A percentile compares a stretch with the other conserved stretches of the same genome.
Conservation (phyloP, 2,888 invertebrate species). For the Heterodera filipjevi region DNA sequence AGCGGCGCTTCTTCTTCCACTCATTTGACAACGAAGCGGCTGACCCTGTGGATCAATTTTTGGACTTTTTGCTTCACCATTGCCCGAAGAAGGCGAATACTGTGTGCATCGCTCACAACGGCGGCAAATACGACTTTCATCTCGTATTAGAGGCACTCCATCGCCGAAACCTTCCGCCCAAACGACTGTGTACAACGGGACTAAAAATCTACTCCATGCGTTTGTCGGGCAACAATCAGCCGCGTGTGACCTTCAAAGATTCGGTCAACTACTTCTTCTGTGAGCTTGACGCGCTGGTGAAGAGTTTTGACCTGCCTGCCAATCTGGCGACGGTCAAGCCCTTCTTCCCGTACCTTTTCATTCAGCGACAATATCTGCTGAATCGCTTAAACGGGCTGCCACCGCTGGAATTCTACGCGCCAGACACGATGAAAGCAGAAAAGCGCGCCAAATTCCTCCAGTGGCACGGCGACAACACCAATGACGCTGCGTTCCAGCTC, state of each 20-base stretch:
- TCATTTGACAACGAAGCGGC: not conserved
- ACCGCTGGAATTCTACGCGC: conserved; percentile 12
- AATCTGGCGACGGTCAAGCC: not conserved
- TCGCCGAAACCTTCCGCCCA: not conserved
- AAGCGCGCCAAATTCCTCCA: not conserved
- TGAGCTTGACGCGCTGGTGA: conserved; percentile 20
- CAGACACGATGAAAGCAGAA: not conserved
- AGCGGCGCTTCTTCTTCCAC: conserved; percentile 2
- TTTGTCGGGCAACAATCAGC: not conserved
- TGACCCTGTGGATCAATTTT: conserved; percentile 16
- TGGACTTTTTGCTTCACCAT: not conserved
- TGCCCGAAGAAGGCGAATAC: not conserved
- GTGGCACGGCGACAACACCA: not conserved
- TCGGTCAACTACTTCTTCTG: conserved; percentile 22
- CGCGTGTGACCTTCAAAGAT: conserved; percentile 16
- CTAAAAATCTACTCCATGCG: conserved; percentile 25
- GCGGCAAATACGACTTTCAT: conserved; percentile 29
- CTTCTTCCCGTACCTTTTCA: conserved; percentile 23
- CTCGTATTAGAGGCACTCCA: conserved; percentile 21
- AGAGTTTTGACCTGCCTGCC: not conserved
- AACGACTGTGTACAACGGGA: conserved; percentile 9
- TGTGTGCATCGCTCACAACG: not conserved
- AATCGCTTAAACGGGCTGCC: not conserved
- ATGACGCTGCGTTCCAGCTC: not conserved
- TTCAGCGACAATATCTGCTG: not conserved